Conservation (phyloP, 2,888 invertebrate species). For the Pedicia rivosa region DNA sequence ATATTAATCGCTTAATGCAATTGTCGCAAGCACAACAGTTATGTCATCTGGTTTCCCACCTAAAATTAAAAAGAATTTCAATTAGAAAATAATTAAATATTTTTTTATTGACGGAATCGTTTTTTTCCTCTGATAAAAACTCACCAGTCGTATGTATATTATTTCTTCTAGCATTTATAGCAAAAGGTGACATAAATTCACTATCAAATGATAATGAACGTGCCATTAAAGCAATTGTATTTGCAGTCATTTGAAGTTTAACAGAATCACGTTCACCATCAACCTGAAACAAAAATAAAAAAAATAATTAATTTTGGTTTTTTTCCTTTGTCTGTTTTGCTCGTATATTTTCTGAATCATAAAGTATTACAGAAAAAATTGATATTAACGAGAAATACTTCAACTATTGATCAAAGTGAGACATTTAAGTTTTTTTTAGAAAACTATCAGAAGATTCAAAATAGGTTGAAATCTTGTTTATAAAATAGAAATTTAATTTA, state of each 20-base stretch:
- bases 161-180: conserved; percentile 79
- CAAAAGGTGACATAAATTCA: conserved; percentile 91
- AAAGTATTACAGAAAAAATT: too few species aligned
- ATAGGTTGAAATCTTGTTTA: too few species aligned
- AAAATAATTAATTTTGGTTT: conserved; percentile 2
- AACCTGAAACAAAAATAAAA: conserved; percentile 24
- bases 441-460: too few species aligned
- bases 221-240: conserved; percentile 91
- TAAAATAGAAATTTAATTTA: too few species aligned
- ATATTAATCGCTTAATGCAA: too few species aligned
- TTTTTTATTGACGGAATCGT: not conserved
- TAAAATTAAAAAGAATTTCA: conserved; percentile 40
- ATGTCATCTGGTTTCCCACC: conserved; percentile 99
- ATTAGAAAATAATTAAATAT: not conserved
- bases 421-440: too few species aligned
- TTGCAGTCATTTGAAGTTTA: conserved; percentile 77
- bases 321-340: too few species aligned
- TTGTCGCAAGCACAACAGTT: conserved; percentile 89
- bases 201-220: conserved; percentile 86
- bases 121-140: conserved; percentile 14
- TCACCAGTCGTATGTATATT: conserved; percentile 85
- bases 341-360: too few species aligned
- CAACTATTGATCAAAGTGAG: too few species aligned
- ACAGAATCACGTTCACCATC: conserved; percentile 57
- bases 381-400: too few species aligned